These are phyloP conservation scores for Spinibarbus caldwelli DNA, from an alignment of 2,797 vertebrate genomes.

Conservation along the genomic window DNA sequence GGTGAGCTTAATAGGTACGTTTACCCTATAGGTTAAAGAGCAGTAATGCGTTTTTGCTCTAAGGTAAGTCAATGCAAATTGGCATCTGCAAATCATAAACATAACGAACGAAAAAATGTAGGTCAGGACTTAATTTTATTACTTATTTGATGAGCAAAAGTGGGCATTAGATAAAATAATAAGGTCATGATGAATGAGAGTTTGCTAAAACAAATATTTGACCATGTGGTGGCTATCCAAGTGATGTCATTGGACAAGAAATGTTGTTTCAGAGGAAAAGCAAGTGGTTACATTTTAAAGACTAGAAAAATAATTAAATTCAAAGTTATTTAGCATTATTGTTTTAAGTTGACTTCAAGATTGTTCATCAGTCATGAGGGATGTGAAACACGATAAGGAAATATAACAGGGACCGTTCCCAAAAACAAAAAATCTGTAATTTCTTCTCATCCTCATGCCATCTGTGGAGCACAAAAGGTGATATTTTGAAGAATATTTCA, in stretches of 20 bases:
- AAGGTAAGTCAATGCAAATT: background rate
- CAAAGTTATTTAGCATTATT: background rate
- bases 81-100: constrained; percentile 29
- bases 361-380: background rate
- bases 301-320: background rate
- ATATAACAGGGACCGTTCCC: too few relatives aligned
- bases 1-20: too few relatives aligned
- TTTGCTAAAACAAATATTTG: background rate
- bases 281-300: background rate
- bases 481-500: background rate
- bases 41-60: background rate
- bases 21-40: constrained; percentile 50
- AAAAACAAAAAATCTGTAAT: background rate
- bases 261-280: background rate
- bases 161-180: background rate
- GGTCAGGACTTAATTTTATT: background rate
- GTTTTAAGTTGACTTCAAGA: background rate
- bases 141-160: background rate
- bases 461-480: background rate
- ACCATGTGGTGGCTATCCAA: background rate
- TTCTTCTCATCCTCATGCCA: background rate
- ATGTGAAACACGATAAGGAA: background rate
- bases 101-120: constrained; percentile 30
- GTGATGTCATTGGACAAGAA: background rate
- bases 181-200: background rate